Evolutionary conservation across 2,888 invertebrate species (phyloP).

Genomic region (Drosophila birchii): DNA sequence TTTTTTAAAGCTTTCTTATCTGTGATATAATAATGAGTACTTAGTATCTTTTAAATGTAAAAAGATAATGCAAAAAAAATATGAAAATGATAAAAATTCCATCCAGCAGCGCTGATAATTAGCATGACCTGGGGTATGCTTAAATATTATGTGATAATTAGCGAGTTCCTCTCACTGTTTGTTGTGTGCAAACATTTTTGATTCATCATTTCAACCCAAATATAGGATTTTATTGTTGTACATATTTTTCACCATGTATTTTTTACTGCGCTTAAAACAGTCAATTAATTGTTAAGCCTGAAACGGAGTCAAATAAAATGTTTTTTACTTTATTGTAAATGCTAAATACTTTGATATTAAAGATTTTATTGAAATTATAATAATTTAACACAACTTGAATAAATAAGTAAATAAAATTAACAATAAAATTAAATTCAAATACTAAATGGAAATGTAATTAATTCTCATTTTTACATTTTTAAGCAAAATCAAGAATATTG

Average conservation of each 20-base stretch:
- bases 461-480: too few relatives aligned
- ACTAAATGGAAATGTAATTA: too few relatives aligned
- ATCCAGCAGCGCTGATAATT: conserved; percentile 8
- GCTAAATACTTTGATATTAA: too few relatives aligned
- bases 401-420: not conserved
- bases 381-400: too few relatives aligned
- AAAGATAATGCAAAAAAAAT: not conserved
- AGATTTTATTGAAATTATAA: too few relatives aligned
- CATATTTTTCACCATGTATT: not conserved
- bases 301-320: not conserved
- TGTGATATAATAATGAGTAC: conserved; percentile 4
- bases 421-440: too few relatives aligned
- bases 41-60: not conserved
- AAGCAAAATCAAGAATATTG: too few relatives aligned
- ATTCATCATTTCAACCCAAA: not conserved
- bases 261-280: not conserved
- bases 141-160: conserved; percentile 26
- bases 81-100: conserved; percentile 14
- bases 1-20: not conserved
- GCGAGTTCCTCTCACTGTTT: conserved; percentile 12
- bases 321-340: too few relatives aligned
- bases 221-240: conserved; percentile 1
- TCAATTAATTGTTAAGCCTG: not conserved
- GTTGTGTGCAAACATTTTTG: conserved; percentile 1
- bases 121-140: conserved; percentile 16